phyloP scores from a whole-genome alignment of 2,797 vertebrate species.

The Anomalospiza imberbis region DNA sequence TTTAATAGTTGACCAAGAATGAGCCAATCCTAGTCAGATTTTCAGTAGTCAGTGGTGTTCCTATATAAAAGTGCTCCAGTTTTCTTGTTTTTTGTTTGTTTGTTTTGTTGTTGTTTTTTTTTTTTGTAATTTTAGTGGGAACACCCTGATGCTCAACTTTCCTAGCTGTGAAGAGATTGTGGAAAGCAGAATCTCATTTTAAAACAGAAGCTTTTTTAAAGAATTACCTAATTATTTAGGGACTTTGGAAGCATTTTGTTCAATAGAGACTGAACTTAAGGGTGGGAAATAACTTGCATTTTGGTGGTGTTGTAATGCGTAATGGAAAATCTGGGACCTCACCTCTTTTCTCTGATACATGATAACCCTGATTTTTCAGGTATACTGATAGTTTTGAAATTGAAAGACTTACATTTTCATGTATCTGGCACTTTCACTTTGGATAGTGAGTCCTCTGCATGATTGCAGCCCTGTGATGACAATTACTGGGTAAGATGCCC shows the following conservation, averaged over 20 bases:
- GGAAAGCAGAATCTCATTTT: background rate
- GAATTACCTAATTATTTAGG: background rate
- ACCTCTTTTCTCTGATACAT: background rate
- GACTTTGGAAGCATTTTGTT: background rate
- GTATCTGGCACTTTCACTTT: background rate
- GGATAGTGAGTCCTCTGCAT: background rate
- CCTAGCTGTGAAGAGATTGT: background rate
- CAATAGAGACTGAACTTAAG: background rate
- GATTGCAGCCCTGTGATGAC: background rate
- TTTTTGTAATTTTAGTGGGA: background rate
- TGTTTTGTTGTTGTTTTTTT: too few relatives aligned
- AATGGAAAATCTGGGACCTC: background rate
- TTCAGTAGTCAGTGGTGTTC: background rate
- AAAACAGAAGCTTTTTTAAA: background rate
- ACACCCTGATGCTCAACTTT: background rate
- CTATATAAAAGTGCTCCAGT: background rate
- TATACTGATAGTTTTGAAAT: background rate
- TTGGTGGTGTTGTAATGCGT: background rate
- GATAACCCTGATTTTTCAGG: background rate
- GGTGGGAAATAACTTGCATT: background rate
- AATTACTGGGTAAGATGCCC: background rate
- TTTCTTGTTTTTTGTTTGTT: background rate
- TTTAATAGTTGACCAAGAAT: background rate
- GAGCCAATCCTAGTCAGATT: background rate
- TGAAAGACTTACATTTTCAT: accelerated